Base-by-base conservation (phyloP, 30 jellyfish, hydroid and myxozoan genomes). In the Cassiopea andromeda region DNA sequence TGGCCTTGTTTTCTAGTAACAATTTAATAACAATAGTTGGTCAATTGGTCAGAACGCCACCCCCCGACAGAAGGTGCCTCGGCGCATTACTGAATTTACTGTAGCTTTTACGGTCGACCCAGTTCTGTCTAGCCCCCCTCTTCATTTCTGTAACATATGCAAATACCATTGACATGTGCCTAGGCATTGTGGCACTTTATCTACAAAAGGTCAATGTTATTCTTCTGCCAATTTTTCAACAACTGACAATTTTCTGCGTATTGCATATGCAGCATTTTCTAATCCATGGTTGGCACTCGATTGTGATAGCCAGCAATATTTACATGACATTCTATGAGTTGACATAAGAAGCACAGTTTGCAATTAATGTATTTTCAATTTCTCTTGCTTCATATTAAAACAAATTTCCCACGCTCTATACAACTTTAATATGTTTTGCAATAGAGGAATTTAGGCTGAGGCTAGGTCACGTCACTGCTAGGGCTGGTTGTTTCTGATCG, bases 341-440 rank as follows among this genome's bases (percentile, higher is more conserved):
- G 15, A 64, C 15, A 4, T 17, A 64, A 64, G 73, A 2, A 48
- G n/a, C 88, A 79, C 88, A 79, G 88, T 58, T 58, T 57, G 88
- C 12, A 66, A 60, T 44, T 59, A 79, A 58, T 79, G 57, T 57
- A 58, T 79, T 54, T 70, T 79, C 88, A 38, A 69, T 44, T 3
- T 18, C 57, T 16, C 16, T 70, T 70, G 54, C 54, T 70, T 70
- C 79, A 43, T 70, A 70, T n/a, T 70, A 70, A 16, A 2, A 70
- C 27, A 70, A 3, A 14, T 47, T 81, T 64, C 89, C 80, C 80
- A 64, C 73, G 79, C 49, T 43, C 10, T 70, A 14, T 58, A 14
- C 6, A 5, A 64, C 27, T 2, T 27, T 4, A 17, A 14, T 64
- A 16, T 4, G 73, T 7, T 64, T 64, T 16, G 38, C 73, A 14